Evolutionary conservation across 2,113 vertebrate genomes (phyloP).

Genomic region (Greenwoodochromis staneri): DNA sequence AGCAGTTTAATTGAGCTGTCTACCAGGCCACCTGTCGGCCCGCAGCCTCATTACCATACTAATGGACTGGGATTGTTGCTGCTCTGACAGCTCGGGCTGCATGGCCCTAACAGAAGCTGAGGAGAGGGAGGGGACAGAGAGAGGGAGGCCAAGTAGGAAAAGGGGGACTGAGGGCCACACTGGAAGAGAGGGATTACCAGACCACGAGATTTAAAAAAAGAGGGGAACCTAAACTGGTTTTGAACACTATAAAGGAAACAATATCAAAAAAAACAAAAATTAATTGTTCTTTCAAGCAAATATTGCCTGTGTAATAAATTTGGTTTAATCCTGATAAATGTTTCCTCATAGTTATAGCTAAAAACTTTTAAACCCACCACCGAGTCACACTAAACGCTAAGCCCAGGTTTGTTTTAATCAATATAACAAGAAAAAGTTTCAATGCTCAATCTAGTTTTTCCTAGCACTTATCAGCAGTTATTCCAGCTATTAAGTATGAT

Average conservation of each 20-base stretch:
- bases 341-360: neutral
- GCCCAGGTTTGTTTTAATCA: neutral
- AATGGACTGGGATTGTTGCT: slow-evolving; percentile 98
- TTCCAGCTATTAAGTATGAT: neutral
- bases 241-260: neutral
- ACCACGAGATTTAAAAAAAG: neutral
- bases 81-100: slow-evolving; percentile 88
- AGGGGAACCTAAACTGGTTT: neutral
- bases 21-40: slow-evolving; percentile 99
- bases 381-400: neutral
- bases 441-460: neutral
- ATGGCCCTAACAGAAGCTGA: slow-evolving; percentile 66
- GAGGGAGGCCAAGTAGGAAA: slow-evolving; percentile 11
- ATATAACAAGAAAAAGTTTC: neutral
- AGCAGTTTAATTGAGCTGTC: slow-evolving; percentile 99
- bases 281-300: neutral
- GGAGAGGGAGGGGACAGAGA: neutral
- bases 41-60: slow-evolving; percentile 99
- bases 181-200: slow-evolving; percentile 7
- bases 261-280: rapidly evolving
- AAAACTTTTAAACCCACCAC: neutral
- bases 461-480: neutral
- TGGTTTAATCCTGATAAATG: neutral
- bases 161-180: neutral
- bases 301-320: neutral